phyloP scores from a whole-genome alignment of 2,113 vertebrate species.

The Vidua macroura region DNA sequence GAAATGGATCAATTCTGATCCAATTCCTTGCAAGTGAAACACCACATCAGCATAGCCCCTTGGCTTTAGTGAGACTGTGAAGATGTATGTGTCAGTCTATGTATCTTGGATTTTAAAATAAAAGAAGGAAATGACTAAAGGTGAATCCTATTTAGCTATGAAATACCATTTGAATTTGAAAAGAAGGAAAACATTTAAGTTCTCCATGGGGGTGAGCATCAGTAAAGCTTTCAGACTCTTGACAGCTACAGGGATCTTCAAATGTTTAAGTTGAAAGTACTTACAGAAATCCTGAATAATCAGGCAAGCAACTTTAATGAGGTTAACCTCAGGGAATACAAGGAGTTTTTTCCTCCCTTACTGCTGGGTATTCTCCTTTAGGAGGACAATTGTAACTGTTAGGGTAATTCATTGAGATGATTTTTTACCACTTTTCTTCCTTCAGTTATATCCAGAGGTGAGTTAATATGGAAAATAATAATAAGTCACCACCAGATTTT shows the following conservation, averaged over 20 bases:
- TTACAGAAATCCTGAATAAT: slow-evolving; percentile 25
- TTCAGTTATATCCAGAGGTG: neutral
- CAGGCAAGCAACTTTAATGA: slow-evolving; percentile 35
- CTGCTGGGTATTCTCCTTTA: neutral
- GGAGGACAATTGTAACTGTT: neutral
- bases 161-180: slow-evolving; percentile 35
- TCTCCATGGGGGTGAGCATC: slow-evolving; percentile 15
- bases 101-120: slow-evolving; percentile 5
- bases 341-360: neutral
- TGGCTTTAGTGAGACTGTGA: neutral
- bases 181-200: slow-evolving; percentile 37
- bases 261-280: slow-evolving; percentile 36
- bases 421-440: neutral
- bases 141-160: neutral
- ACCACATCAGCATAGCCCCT: neutral
- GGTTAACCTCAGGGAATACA: neutral
- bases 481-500: neutral
- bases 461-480: neutral
- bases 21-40: neutral
- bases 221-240: slow-evolving; percentile 38
- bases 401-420: neutral
- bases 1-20: neutral
- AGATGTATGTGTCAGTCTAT: neutral
- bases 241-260: slow-evolving; percentile 42
- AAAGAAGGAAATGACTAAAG: neutral